Evolutionary conservation across 2,113 vertebrate genomes (phyloP), one percentile per base, ranked within the genome.

Genomic region (Suricata suricatta): DNA sequence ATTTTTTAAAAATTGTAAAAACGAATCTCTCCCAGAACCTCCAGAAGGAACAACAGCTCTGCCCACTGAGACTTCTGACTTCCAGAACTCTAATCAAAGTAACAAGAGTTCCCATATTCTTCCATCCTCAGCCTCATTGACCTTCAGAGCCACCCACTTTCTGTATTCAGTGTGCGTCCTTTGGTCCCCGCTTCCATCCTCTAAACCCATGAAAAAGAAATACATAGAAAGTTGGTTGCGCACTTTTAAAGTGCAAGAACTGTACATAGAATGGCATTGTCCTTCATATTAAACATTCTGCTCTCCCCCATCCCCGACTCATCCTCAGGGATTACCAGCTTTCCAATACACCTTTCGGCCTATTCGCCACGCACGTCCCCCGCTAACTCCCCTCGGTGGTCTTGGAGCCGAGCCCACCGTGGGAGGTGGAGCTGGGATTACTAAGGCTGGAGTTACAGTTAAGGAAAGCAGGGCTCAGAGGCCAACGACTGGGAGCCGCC

Each of bases 381-480:
- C 29, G n/a, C 82, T 4, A 77, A 77, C 17, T 68, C 57, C 68
- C 33, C 54, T 71, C 33, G 52, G 10, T 60, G 74, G 15, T 60
- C 54, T 96, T 52, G 72, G 72, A 13, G 38, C 31, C 66, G 31
- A 83, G 54, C 27, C 57, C 63, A 79, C 23, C 54, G 5, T 57
- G 93, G 38, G 64, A 97, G 71, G 33, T 69, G 81, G 31, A 50
- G 60, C 54, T 92, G 60, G 33, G 69, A 33, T 91, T 94, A 88
- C 54, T 81, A 92, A 96, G 10, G 12, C 72, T 41, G 38, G 90
- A 95, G 54, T 94, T 90, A 64, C 68, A 50, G 89, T 21, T 93
- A 63, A 74, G 50, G 35, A 95, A 97, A 91, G 54, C 68, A 63
- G 47, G 38, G 71, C 52, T 95, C 91, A 86, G 84, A 97, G 90